These are phyloP conservation scores for Conistra vaccinii DNA, from an alignment of 2,888 invertebrate genomes.

Conservation along the genomic window DNA sequence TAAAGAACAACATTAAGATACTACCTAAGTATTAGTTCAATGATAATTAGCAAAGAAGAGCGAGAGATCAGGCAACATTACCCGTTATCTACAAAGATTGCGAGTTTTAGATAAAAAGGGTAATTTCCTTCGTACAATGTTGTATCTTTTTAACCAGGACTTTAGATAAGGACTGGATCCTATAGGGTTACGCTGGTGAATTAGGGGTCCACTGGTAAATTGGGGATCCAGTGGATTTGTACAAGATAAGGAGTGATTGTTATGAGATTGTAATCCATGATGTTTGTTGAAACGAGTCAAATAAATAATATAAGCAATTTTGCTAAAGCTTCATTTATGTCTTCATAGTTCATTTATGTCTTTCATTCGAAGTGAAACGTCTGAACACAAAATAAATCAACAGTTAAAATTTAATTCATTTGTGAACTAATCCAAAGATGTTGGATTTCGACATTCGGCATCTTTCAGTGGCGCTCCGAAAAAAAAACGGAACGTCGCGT, in stretches of 20 bases:
- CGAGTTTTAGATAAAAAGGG: conserved; percentile 63
- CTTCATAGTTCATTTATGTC: background rate
- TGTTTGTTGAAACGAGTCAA: background rate
- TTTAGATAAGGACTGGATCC: conserved; percentile 57
- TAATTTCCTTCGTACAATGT: conserved; percentile 62
- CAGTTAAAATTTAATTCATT: too few relatives aligned
- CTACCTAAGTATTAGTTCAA: conserved; percentile 41
- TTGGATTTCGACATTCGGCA: background rate
- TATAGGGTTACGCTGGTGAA: conserved; percentile 14
- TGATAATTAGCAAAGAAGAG: conserved; percentile 54
- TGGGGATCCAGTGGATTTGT: conserved; percentile 30
- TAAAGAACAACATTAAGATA: conserved; percentile 50
- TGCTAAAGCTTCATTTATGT: too few relatives aligned
- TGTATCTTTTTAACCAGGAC: conserved; percentile 56
- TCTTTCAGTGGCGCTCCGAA: background rate
- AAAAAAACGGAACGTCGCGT: too few relatives aligned
- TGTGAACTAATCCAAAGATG: too few relatives aligned
- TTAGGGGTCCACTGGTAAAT: conserved; percentile 20
- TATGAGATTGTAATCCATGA: background rate
- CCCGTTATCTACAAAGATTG: conserved; percentile 62
- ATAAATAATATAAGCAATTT: background rate
- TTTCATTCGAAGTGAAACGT: background rate
- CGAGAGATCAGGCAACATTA: conserved; percentile 48
- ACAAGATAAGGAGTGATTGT: conserved; percentile 9
- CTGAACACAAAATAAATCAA: background rate